These are phyloP conservation scores for Macropus fuliginosus DNA, from an alignment of 2,797 vertebrate species.

Conservation along the genomic window DNA sequence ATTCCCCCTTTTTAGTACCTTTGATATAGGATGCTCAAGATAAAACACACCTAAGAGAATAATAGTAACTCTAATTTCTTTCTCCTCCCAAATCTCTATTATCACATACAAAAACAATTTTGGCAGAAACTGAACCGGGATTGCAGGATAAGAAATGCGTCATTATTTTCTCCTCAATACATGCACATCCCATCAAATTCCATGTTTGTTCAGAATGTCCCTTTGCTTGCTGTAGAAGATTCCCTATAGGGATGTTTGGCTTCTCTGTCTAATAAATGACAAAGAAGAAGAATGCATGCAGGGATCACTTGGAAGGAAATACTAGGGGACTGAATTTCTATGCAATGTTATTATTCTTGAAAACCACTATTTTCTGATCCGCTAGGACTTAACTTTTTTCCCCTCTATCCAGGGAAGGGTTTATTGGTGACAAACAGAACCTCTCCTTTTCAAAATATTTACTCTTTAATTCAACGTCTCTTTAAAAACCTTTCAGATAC, in stretches of 20 bases:
- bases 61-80: neutral
- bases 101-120: constrained; percentile 37
- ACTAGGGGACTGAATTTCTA: constrained; percentile 65
- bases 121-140: constrained; percentile 8
- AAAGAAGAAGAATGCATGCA: constrained; percentile 42
- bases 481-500: constrained; percentile 65
- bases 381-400: constrained; percentile 58
- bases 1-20: constrained; percentile 1
- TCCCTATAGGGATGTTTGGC: constrained; percentile 65
- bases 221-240: constrained; percentile 55
- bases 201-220: constrained; percentile 48
- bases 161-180: neutral
- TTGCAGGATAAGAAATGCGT: neutral
- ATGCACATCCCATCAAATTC: constrained; percentile 26
- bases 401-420: constrained; percentile 31
- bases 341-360: constrained; percentile 69
- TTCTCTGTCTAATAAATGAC: constrained; percentile 68
- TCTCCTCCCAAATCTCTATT: neutral
- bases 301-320: constrained; percentile 54
- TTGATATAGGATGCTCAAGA: constrained; percentile 2
- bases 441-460: constrained; percentile 68
- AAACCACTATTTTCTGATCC: constrained; percentile 63
- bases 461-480: constrained; percentile 66
- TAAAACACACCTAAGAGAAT: neutral
- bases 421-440: constrained; percentile 72